These are phyloP conservation scores for Eulithis testata DNA, from an alignment of 2,888 invertebrate species.

Conservation along the genomic window DNA sequence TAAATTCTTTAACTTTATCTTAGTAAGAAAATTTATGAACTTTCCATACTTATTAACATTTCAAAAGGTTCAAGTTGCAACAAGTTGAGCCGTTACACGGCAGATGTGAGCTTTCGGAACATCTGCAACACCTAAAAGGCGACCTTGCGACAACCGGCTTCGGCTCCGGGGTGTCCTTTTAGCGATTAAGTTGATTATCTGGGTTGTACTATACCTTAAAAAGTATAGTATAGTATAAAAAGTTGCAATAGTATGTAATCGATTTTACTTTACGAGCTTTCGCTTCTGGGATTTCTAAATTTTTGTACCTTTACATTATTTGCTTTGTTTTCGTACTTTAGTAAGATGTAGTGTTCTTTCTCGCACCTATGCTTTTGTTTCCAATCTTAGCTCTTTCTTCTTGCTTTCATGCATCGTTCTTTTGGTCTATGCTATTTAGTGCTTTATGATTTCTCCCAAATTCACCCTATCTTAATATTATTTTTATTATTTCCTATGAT, in stretches of 20 bases:
- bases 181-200: conserved; percentile 30
- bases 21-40: background rate
- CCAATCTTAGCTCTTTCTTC: too few species aligned
- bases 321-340: background rate
- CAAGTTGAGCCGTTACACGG: conserved; percentile 38
- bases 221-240: too few species aligned
- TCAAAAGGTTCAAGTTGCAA: conserved; percentile 31
- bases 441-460: too few species aligned
- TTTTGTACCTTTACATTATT: background rate
- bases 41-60: conserved; percentile 11
- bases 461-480: background rate
- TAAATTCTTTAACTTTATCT: background rate
- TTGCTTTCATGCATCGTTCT: too few species aligned
- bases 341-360: too few species aligned
- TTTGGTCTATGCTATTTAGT: too few species aligned
- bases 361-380: too few species aligned
- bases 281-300: conserved; percentile 14
- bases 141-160: conserved; percentile 49
- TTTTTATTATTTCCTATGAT: background rate
- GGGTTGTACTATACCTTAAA: conserved; percentile 20
- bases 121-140: conserved; percentile 46
- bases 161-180: conserved; percentile 36
- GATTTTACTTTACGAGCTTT: conserved; percentile 27
- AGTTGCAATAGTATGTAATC: conserved; percentile 18
- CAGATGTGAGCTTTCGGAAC: conserved; percentile 42